A percentile compares a stretch with the other conserved stretches of the same genome.
Conservation (phyloP, 2,888 invertebrate genomes). For the Heliconius hortense region DNA sequence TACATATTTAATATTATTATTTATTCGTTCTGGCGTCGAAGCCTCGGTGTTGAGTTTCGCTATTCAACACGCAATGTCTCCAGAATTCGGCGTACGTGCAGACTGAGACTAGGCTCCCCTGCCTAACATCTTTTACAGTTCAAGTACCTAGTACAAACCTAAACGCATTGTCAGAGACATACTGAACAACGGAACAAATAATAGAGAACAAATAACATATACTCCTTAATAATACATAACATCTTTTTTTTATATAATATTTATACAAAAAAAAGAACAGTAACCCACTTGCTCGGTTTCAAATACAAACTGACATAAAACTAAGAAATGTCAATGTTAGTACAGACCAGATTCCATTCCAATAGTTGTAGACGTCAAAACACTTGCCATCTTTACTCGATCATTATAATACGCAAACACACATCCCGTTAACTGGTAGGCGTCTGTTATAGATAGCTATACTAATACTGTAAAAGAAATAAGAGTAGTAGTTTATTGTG, state of each 20-base stretch:
- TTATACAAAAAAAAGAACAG: constrained; percentile 1
- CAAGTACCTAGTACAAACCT: too few relatives aligned
- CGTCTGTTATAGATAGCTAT: constrained; percentile 14
- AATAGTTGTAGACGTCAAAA: constrained; percentile 25
- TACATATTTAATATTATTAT: too few relatives aligned
- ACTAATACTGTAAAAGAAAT: background rate
- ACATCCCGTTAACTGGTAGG: constrained; percentile 23
- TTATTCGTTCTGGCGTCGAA: too few relatives aligned
- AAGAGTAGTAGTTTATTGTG: background rate
- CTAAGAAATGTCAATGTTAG: constrained; percentile 24
- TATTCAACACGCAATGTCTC: too few relatives aligned
- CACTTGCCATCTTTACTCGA: constrained; percentile 30
- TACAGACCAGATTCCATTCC: constrained; percentile 24
- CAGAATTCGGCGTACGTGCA: too few relatives aligned
- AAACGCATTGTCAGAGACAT: too few relatives aligned
- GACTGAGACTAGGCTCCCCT: too few relatives aligned
- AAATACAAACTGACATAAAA: constrained; percentile 16
- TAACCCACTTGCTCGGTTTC: constrained; percentile 13
- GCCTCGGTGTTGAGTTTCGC: too few relatives aligned
- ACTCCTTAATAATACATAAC: background rate
- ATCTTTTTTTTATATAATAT: background rate
- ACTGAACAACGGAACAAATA: too few relatives aligned
- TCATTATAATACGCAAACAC: constrained; percentile 34
- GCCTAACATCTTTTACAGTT: too few relatives aligned
- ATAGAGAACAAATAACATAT: background rate